Evolutionary conservation across 2,888 invertebrate species (phyloP).

Genomic region (Chalcosyrphus nemorum): DNA sequence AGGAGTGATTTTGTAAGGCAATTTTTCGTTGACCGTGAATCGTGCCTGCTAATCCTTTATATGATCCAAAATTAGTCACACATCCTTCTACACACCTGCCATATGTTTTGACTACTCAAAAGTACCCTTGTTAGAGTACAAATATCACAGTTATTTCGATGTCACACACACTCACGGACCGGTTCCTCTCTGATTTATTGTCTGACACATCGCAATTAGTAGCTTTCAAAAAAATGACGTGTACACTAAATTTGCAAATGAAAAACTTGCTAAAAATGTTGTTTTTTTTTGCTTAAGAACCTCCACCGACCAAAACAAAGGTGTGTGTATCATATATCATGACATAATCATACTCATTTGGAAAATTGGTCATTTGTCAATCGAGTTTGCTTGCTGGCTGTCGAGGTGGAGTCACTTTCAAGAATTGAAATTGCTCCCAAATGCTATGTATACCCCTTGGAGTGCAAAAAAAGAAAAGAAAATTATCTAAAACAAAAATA

Average conservation of each 20-base stretch:
- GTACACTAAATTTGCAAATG: neutral
- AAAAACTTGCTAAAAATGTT: constrained; percentile 17
- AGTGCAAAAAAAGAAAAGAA: neutral
- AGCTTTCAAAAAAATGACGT: constrained; percentile 19
- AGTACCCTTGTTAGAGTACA: neutral
- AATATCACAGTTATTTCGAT: neutral
- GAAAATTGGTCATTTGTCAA: constrained; percentile 53
- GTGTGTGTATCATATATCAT: constrained; percentile 49
- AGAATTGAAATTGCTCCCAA: constrained; percentile 15
- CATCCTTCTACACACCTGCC: too few species aligned
- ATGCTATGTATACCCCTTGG: constrained; percentile 7
- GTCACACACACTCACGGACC: neutral
- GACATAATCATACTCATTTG: constrained; percentile 60
- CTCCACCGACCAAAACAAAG: constrained; percentile 31
- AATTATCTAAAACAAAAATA: neutral
- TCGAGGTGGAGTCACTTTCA: constrained; percentile 18
- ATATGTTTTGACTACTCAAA: too few species aligned
- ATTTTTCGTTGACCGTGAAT: too few species aligned
- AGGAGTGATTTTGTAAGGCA: too few species aligned
- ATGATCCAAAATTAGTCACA: too few species aligned
- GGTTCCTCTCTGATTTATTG: constrained; percentile 7
- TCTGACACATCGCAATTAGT: neutral
- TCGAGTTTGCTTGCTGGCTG: constrained; percentile 1
- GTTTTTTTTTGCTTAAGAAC: neutral
- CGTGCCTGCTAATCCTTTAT: too few species aligned